These are phyloP conservation scores for Notospermus geniculatus DNA, from an alignment of 1,140 invertebrate species.

Conservation along the genomic window DNA sequence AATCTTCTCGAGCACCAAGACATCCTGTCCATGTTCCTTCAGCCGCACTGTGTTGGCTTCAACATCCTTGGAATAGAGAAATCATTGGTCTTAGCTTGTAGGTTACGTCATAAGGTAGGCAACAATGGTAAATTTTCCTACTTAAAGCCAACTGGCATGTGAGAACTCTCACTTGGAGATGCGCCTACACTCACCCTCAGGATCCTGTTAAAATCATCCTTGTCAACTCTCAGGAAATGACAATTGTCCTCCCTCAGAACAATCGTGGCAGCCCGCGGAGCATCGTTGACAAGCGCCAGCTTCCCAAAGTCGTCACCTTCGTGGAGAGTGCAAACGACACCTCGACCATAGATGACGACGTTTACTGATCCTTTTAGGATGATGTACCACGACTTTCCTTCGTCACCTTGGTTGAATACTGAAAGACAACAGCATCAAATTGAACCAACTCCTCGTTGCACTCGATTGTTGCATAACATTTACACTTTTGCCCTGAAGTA, in stretches of 20 bases:
- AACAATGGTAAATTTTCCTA: no score
- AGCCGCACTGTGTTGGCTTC: constrained; percentile 84
- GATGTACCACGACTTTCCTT: constrained; percentile 87
- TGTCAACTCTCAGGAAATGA: constrained; percentile 82
- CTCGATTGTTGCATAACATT: no score
- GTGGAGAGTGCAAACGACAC: constrained; percentile 76
- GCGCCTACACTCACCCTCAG: constrained; percentile 62
- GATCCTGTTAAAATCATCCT: constrained; percentile 84
- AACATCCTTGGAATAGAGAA: constrained; percentile 64
- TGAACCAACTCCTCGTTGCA: no score
- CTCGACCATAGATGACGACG: constrained; percentile 78
- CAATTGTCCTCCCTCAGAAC: constrained; percentile 79
- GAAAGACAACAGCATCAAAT: constrained; percentile 34
- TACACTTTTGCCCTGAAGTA: no score
- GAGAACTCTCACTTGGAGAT: no score
- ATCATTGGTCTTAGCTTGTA: constrained; percentile 11
- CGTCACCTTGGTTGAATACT: constrained; percentile 88
- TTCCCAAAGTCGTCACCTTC: constrained; percentile 89
- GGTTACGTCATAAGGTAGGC: no score
- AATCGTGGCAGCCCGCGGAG: constrained; percentile 83
- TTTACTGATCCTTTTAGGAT: constrained; percentile 81
- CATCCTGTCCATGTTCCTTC: constrained; percentile 84
- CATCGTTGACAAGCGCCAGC: constrained; percentile 82
- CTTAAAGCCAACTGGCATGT: no score
- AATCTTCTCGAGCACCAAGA: constrained; percentile 78